Evolutionary conservation across 2,888 invertebrate species (phyloP), one percentile per base, ranked within the genome.

Genomic region (Electrophaes corylata): DNA sequence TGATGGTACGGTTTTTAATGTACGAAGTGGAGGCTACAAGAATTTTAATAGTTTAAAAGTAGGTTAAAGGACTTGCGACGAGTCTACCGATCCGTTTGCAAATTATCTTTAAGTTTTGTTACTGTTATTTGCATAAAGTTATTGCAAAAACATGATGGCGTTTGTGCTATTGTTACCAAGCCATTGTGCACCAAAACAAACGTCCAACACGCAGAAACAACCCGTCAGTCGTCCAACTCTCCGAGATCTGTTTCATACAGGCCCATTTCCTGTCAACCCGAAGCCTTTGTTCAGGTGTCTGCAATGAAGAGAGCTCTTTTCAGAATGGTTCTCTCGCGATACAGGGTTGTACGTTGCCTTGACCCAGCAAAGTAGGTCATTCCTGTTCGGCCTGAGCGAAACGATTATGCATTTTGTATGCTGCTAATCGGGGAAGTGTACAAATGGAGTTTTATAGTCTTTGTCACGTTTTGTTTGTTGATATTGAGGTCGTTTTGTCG

Each of bases 361-460:
- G 81, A 78, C 81, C 78, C 56, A 66, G 47, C 39, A 60, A 81
- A 74, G 64, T 81, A 71, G 81, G 81, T 78, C 81, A 65, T 59
- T 57, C 65, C 66, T 65, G 64, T 62, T 69, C 66, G 65, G 69
- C 69, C 60, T 52, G 65, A 70, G 69, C 66, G 62, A 71, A 70
- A 63, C 72, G 67, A 76, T 75, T 78, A 75, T 79, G 79, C 79
- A 79, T 75, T 78, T 79, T 77, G 70, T 67, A 75, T 77, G 67
- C 57, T 62, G 70, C 63, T 70, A 71, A 75, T 73, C 71, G 72
- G 62, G 67, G 60, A 68, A 65, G 60, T 70, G 71, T 71, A 68
- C 44, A 51, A 60, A 62, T 57, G 57, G 51, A 29, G 41, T 50
- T 40, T 55, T 60, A 55, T 58, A 58, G 54, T 18, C 12, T 29